These are phyloP conservation scores for Drosophila pullipes DNA, from an alignment of 2,888 invertebrate species.

Conservation along the genomic window DNA sequence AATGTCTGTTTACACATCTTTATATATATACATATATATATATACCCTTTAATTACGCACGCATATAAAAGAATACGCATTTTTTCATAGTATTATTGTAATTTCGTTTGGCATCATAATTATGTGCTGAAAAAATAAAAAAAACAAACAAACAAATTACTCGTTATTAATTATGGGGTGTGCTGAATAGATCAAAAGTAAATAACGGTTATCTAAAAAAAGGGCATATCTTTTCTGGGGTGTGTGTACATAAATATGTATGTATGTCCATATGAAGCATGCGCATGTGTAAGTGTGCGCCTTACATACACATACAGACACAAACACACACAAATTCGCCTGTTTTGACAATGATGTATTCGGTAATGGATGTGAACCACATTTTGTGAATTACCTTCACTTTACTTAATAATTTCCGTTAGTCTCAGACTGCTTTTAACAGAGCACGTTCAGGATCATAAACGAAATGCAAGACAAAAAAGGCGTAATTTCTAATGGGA, in stretches of 20 bases:
- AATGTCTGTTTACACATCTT: conserved; percentile 52
- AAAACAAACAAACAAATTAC: background rate
- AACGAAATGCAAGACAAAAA: too few relatives aligned
- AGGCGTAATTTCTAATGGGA: background rate
- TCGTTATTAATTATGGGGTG: background rate
- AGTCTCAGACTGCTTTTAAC: background rate
- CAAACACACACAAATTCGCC: too few relatives aligned
- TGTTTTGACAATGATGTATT: too few relatives aligned
- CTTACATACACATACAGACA: background rate
- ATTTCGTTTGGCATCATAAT: conserved; percentile 1
- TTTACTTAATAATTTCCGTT: background rate
- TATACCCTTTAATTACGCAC: background rate
- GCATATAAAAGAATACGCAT: background rate
- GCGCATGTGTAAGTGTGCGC: background rate
- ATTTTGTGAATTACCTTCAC: background rate
- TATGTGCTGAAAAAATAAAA: conserved; percentile 11
- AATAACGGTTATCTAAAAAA: too few relatives aligned
- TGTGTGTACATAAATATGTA: background rate
- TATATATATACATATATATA: background rate
- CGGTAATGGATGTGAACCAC: too few relatives aligned
- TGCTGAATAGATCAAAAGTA: background rate
- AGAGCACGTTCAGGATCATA: background rate
- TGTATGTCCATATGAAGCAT: background rate
- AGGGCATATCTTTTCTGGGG: background rate
- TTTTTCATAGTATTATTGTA: background rate